Percentiles rank a stretch among this genome's conserved stretches.
phyloP scores from a whole-genome alignment of 2,888 invertebrate species.

The Cephonodes hylas region DNA sequence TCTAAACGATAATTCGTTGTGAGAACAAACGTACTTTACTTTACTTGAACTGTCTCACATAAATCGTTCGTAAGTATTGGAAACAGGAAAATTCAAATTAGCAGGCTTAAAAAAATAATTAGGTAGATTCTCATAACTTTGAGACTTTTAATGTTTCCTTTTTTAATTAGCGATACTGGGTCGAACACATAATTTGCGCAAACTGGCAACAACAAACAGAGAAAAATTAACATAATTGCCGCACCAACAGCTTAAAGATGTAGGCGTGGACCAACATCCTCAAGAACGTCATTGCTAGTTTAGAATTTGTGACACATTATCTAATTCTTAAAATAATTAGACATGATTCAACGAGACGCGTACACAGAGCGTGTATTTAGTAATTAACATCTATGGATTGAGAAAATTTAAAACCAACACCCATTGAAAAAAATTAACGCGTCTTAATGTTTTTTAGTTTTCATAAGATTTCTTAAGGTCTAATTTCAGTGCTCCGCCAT shows the following conservation, averaged over 20 bases:
- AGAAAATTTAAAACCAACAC: constrained; percentile 9
- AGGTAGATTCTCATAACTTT: not conserved
- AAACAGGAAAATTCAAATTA: not conserved
- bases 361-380: not conserved
- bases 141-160: constrained; percentile 7
- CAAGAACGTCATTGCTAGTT: not conserved
- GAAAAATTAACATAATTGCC: not conserved
- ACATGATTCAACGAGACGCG: not conserved
- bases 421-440: not conserved
- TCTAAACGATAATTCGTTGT: not conserved
- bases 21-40: not conserved
- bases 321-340: constrained; percentile 8
- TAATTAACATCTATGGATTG: not conserved
- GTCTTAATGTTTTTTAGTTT: not conserved
- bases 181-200: not conserved
- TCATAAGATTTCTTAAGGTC: no score
- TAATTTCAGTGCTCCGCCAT: no score
- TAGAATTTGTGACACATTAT: not conserved
- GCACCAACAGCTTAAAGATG: not conserved
- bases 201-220: not conserved
- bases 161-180: constrained; percentile 3
- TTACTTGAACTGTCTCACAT: not conserved
- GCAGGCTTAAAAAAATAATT: not conserved
- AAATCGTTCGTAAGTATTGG: not conserved
- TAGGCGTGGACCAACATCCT: not conserved